Base-by-base conservation (phyloP, 2,113 vertebrate genomes). In the Sinocyclocheilus maitianheensis region DNA sequence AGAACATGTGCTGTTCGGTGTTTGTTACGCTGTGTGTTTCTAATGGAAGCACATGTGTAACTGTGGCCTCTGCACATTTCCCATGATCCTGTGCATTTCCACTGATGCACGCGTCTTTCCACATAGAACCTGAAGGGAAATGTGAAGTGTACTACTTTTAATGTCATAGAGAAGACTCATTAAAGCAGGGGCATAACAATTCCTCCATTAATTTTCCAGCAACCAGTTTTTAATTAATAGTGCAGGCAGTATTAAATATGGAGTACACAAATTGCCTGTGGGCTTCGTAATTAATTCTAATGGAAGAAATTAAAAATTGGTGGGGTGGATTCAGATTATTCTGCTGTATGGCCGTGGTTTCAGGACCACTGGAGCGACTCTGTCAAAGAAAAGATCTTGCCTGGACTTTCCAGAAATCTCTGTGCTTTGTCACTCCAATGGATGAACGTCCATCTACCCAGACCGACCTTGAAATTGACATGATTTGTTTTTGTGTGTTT, bases 141-240 rank as follows among this genome's bases (percentile, higher is more conserved):
- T 89, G 90, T 94, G 94, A 91, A 93, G 90, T 94, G 92, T 92
- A 92, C 91, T 93, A 83, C 85, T 84, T 94, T 93, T 95, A 94
- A 95, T 94, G 92, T 93, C 92, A 94, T 91, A 79, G 92, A 92
- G 93, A 95, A 92, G 92, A 93, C 94, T 96, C 94, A 95, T 96
- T 96, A 95, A 94, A 94, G 94, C 88, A 88, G 92, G 79, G 91
- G 95, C 87, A 93, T 94, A 95, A 92, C 89, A 93, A 94, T 95
- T 96, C 95, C 94, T 94, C 92, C 93, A 96, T 96, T 96, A 93
- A 91, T 95, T 95, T 96, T 96, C 94, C 93, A 93, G 92, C 95
- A 95, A 95, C 86, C 95, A 96, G 92, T 95, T 97, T 96, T 96
- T 96, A 97, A 96, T 97, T 96, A 96, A 95, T 95, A 93, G 94